Evolutionary conservation across 2,797 vertebrate genomes (phyloP).

Genomic region (Myotis pilosus): DNA sequence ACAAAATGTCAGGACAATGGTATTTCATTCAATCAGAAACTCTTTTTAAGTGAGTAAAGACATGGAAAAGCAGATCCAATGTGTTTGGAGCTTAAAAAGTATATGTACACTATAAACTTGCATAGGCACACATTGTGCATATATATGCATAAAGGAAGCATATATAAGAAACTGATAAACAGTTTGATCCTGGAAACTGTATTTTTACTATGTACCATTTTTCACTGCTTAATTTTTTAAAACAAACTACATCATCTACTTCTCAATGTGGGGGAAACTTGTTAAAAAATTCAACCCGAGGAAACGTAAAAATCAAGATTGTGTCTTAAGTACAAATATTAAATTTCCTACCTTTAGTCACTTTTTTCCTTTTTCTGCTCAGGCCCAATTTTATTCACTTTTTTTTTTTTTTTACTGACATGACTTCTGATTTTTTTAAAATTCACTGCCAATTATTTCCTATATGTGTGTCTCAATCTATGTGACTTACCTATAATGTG

Average conservation of each 20-base stretch:
- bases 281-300: not conserved
- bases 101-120: not conserved
- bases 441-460: not conserved
- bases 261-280: not conserved
- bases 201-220: not conserved
- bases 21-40: conserved; percentile 6
- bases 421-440: not conserved
- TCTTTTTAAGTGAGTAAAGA: not conserved
- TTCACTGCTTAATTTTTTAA: not conserved
- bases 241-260: not conserved
- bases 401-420: conserved; percentile 19
- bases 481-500: not conserved
- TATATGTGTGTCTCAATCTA: not conserved
- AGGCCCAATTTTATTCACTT: not conserved
- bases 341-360: not conserved
- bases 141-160: not conserved
- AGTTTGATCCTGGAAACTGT: not conserved
- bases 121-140: not conserved
- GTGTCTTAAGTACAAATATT: not conserved
- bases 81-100: not conserved
- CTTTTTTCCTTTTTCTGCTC: not conserved
- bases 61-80: not conserved
- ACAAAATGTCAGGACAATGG: not conserved
- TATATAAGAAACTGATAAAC: not conserved
- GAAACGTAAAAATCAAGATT: not conserved